These are phyloP conservation scores for Caranx melampygus DNA, from an alignment of 2,113 vertebrate genomes.

Conservation along the genomic window DNA sequence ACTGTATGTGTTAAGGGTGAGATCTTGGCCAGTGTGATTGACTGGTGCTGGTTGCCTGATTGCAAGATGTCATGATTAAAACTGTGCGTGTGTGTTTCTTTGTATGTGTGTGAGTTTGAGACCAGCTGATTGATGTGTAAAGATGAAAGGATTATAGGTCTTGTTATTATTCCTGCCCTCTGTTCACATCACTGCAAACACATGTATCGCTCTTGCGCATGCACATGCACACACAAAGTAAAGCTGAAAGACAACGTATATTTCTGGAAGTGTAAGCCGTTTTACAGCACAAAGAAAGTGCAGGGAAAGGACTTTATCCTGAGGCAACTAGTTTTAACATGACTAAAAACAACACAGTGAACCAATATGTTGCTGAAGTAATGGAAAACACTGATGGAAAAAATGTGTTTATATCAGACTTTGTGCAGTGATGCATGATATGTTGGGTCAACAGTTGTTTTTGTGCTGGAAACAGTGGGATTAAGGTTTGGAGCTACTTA, in stretches of 20 bases:
- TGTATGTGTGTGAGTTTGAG: conserved; percentile 16
- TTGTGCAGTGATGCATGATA: not conserved
- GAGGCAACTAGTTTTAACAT: not conserved
- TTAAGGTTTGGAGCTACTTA: not conserved
- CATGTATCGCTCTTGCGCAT: not conserved
- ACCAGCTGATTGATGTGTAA: conserved; percentile 56
- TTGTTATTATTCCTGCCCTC: conserved; percentile 48
- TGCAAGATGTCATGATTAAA: conserved; percentile 67
- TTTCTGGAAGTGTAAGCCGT: not conserved
- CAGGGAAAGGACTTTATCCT: not conserved
- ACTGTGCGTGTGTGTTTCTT: conserved; percentile 15
- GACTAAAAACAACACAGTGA: not conserved
- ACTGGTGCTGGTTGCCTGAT: conserved; percentile 54
- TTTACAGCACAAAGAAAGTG: not conserved
- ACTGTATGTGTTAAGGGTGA: conserved; percentile 29
- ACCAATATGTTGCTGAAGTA: not conserved
- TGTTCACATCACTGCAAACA: conserved; percentile 37
- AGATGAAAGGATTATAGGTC: conserved; percentile 64
- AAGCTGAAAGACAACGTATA: not conserved
- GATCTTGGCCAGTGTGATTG: conserved; percentile 48
- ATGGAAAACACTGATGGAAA: not conserved
- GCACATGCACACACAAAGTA: not conserved
- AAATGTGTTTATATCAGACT: not conserved
- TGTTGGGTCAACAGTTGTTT: not conserved
- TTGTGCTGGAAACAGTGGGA: not conserved